phyloP scores from a whole-genome alignment of 2,113 vertebrate species.

The Talpa occidentalis region DNA sequence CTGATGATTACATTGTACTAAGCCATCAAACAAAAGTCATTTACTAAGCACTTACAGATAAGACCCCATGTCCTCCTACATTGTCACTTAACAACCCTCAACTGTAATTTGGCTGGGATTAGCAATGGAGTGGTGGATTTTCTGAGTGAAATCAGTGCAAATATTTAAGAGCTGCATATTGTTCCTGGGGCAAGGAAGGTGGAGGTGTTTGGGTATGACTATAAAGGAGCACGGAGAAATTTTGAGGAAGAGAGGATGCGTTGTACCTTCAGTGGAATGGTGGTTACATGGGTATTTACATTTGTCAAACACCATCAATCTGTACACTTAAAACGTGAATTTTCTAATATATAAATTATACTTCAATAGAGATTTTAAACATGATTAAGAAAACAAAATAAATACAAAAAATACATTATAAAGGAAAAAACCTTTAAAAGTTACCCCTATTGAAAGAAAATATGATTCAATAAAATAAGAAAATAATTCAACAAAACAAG shows the following conservation, averaged over 20 bases:
- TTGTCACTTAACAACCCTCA: neutral
- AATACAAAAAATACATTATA: too few species aligned
- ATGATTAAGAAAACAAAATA: neutral
- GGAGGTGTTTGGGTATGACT: neutral
- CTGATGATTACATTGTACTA: neutral
- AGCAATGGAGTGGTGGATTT: neutral
- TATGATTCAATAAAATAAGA: neutral
- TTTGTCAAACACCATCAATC: neutral
- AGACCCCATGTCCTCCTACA: neutral
- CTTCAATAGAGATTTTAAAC: neutral
- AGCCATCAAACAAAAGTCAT: neutral
- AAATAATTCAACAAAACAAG: neutral
- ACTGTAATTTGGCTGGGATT: neutral
- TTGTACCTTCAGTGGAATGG: neutral
- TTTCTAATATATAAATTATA: conserved; percentile 14
- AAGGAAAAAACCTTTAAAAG: neutral
- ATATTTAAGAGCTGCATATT: neutral
- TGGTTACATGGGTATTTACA: neutral
- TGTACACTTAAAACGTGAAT: neutral
- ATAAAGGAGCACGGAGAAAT: neutral
- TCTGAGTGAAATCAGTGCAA: neutral
- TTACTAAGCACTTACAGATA: neutral
- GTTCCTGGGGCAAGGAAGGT: neutral
- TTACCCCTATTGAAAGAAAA: neutral
- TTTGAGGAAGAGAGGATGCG: neutral